Conservation (phyloP, 2,888 invertebrate genomes). For the Uropetala carovei region DNA sequence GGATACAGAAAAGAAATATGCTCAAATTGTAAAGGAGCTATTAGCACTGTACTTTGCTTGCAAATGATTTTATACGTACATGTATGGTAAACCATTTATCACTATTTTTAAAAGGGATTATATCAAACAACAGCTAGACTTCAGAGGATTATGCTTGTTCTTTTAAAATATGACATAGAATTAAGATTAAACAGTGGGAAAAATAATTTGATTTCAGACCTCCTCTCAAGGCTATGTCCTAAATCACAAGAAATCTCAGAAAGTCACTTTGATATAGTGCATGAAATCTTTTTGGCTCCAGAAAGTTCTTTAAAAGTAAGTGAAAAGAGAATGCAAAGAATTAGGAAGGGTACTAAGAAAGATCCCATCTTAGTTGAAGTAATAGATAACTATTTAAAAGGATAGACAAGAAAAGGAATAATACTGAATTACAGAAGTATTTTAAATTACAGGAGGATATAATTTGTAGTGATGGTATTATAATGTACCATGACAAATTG, state of each 20-base stretch:
- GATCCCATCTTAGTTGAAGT: no score
- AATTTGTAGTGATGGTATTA: constrained; percentile 22
- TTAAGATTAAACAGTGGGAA: constrained; percentile 28
- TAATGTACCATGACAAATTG: no score
- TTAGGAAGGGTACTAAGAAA: no score
- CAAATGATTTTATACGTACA: no score
- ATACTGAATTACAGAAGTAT: constrained; percentile 28
- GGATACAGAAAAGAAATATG: background rate
- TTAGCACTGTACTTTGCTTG: no score
- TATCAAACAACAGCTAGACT: no score
- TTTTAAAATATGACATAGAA: constrained; percentile 27
- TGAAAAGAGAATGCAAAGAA: no score
- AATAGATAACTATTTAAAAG: no score
- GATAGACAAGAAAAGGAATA: background rate
- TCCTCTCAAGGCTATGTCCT: no score
- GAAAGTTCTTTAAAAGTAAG: background rate
- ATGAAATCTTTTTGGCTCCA: constrained; percentile 22
- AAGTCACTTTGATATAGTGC: background rate
- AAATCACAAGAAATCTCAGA: no score
- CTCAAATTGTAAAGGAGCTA: constrained; percentile 17
- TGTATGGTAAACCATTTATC: no score
- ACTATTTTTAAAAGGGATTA: no score
- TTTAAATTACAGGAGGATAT: background rate
- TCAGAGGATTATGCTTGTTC: background rate
- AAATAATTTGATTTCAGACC: background rate